phyloP scores from a whole-genome alignment of 2,113 vertebrate species.

The Podarcis raffonei region DNA sequence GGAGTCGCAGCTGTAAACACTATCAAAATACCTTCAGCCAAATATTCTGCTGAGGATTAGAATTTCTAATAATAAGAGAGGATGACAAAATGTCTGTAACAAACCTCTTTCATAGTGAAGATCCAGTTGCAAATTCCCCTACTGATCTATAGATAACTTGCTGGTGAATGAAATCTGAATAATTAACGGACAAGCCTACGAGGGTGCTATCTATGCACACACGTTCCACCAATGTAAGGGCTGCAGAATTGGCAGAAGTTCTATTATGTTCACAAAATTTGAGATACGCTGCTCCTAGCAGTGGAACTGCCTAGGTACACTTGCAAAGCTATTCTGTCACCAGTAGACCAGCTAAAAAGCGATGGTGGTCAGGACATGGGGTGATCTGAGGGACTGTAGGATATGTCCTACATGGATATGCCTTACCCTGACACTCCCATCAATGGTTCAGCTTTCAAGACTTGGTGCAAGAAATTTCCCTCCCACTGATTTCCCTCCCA shows the following conservation, averaged over 20 bases:
- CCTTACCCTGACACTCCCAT: background rate
- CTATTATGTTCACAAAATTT: background rate
- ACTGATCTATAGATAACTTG: background rate
- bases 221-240: background rate
- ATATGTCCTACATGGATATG: too few relatives aligned
- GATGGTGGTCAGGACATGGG: too few relatives aligned
- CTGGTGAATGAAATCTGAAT: background rate
- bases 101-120: background rate
- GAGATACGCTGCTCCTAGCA: background rate
- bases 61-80: background rate
- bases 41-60: conserved; percentile 22
- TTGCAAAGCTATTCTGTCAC: too few relatives aligned
- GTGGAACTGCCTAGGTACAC: too few relatives aligned
- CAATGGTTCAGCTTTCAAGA: too few relatives aligned
- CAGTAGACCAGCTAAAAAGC: too few relatives aligned
- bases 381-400: too few relatives aligned
- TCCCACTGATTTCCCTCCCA: background rate
- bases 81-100: background rate
- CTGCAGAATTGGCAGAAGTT: background rate
- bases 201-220: background rate
- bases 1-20: background rate
- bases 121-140: background rate
- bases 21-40: background rate
- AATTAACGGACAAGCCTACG: background rate
- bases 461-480: background rate